Conservation (phyloP, 2,888 invertebrate genomes). For the Pollenia labialis region DNA sequence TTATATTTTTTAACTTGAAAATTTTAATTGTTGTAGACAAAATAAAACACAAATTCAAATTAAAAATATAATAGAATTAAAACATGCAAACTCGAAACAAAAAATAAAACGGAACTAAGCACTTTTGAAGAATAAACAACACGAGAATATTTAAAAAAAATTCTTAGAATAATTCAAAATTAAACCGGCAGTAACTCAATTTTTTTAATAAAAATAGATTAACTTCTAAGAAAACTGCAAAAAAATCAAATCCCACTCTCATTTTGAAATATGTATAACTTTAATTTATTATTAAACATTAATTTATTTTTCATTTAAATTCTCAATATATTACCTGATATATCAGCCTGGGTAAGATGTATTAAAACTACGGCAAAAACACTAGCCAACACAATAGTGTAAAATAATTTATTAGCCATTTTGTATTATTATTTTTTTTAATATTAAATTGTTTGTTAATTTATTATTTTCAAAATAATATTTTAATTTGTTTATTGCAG, state of each 20-base stretch:
- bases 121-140: conserved; percentile 10
- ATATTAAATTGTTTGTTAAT: neutral
- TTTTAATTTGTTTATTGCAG: conserved; percentile 18
- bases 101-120: conserved; percentile 50
- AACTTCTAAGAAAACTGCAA: too few species aligned
- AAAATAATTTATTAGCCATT: conserved; percentile 64
- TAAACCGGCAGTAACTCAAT: conserved; percentile 5
- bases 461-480: conserved; percentile 18
- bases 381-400: conserved; percentile 47
- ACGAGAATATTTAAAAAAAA: conserved; percentile 37
- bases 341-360: conserved; percentile 57
- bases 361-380: conserved; percentile 57
- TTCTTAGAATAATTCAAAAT: conserved; percentile 37
- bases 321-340: conserved; percentile 46
- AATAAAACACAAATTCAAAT: neutral
- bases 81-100: conserved; percentile 40
- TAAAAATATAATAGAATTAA: conserved; percentile 37
- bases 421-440: conserved; percentile 16
- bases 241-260: neutral
- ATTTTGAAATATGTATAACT: neutral
- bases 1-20: neutral
- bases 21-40: conserved; percentile 13
- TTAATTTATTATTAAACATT: conserved; percentile 4
- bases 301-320: neutral
- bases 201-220: too few species aligned